These are phyloP conservation scores for Platycheirus albimanus DNA, from an alignment of 2,888 invertebrate genomes.

Conservation along the genomic window DNA sequence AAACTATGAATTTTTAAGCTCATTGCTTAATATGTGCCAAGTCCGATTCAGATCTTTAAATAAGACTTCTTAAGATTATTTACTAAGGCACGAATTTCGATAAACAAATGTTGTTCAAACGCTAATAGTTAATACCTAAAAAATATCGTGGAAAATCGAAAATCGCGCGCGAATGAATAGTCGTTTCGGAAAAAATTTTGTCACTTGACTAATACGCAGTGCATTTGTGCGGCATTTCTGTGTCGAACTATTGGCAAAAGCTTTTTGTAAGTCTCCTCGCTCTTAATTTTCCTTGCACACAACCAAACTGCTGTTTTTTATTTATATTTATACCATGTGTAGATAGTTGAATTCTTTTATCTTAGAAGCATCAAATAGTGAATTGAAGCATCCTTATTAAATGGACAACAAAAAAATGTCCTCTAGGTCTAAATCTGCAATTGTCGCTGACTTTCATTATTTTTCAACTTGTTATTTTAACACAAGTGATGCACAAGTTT, in stretches of 20 bases:
- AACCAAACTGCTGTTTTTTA: conserved; percentile 10
- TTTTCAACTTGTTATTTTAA: too few relatives aligned
- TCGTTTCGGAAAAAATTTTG: conserved; percentile 81
- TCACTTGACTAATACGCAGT: conserved; percentile 79
- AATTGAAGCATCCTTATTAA: conserved; percentile 35
- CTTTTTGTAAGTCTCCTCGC: conserved; percentile 43
- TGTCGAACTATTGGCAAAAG: conserved; percentile 29
- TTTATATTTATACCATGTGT: conserved; percentile 49
- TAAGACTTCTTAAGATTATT: too few relatives aligned
- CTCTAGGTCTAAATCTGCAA: neutral
- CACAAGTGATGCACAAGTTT: too few relatives aligned
- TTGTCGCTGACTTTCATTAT: conserved; percentile 8
- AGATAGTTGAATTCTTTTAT: conserved; percentile 39
- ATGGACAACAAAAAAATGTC: neutral
- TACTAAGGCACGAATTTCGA: too few relatives aligned
- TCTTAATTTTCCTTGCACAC: conserved; percentile 43
- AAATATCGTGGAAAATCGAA: conserved; percentile 22
- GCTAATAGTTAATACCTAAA: conserved; percentile 9
- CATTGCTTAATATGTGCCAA: too few relatives aligned
- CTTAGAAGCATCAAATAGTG: conserved; percentile 38
- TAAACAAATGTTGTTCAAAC: too few relatives aligned
- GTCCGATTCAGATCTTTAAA: too few relatives aligned
- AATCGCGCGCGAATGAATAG: conserved; percentile 77
- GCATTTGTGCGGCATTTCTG: conserved; percentile 29
- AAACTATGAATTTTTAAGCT: too few relatives aligned